These are phyloP conservation scores for Papilio dardanus DNA, from an alignment of 1,140 invertebrate genomes.

Conservation along the genomic window DNA sequence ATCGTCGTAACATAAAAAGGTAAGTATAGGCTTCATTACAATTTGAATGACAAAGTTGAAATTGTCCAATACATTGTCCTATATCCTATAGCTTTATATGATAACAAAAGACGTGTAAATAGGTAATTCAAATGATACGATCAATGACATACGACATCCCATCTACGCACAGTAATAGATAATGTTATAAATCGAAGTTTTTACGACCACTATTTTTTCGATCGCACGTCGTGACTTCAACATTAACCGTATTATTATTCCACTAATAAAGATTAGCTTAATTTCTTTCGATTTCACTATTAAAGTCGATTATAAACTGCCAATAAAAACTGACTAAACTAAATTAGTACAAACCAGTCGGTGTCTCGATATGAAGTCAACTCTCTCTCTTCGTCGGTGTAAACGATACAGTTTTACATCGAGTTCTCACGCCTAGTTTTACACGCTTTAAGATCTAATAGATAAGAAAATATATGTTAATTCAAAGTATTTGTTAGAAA, in stretches of 20 bases:
- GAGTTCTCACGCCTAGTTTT: constrained; percentile 33
- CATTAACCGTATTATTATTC: constrained; percentile 17
- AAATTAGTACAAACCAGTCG: constrained; percentile 32
- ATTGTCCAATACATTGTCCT: neutral
- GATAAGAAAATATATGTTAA: constrained; percentile 14
- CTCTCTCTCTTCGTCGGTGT: constrained; percentile 30
- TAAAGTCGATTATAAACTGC: constrained; percentile 27
- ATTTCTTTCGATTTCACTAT: constrained; percentile 26
- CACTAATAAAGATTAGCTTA: constrained; percentile 25
- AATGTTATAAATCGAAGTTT: constrained; percentile 24
- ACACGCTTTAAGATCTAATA: constrained; percentile 7
- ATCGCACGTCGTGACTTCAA: neutral
- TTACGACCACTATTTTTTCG: constrained; percentile 14
- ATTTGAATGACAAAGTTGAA: constrained; percentile 31
- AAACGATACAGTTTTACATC: constrained; percentile 29
- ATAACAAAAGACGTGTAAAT: constrained; percentile 21
- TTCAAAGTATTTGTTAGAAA: constrained; percentile 14
- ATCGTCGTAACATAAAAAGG: no score
- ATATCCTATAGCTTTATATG: constrained; percentile 7
- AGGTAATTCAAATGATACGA: neutral
- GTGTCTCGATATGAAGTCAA: constrained; percentile 25
- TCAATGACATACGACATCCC: constrained; percentile 7
- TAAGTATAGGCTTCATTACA: neutral
- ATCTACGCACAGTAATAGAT: neutral
- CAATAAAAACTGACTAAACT: constrained; percentile 31